phyloP scores from a whole-genome alignment of 53 echinoderm and acorn worm species.

The Holothuria leucospilota region DNA sequence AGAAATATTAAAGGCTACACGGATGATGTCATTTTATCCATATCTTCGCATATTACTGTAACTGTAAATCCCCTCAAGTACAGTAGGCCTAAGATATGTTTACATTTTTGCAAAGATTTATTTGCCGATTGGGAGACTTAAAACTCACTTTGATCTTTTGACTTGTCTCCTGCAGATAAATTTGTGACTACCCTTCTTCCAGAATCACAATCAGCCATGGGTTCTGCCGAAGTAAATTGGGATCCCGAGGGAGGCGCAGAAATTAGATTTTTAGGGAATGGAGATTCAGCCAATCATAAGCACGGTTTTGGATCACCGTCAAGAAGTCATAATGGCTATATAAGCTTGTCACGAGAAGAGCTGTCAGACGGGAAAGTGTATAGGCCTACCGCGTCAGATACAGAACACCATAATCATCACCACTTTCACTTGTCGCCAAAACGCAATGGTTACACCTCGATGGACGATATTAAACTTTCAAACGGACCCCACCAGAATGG shows the following conservation, averaged over 20 bases:
- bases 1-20: no score
- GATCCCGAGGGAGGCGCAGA: conserved; percentile 24
- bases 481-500: conserved; percentile 16
- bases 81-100: no score
- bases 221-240: conserved; percentile 23
- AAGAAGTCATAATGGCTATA: conserved; percentile 30
- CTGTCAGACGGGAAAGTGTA: conserved; percentile 2
- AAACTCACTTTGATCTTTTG: background rate
- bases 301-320: conserved; percentile 7
- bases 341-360: conserved; percentile 15
- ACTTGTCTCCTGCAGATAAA: background rate
- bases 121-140: no score
- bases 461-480: conserved; percentile 25
- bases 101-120: no score
- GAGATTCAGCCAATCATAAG: conserved; percentile 31
- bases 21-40: no score
- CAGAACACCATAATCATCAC: background rate
- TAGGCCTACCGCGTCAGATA: background rate
- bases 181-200: background rate
- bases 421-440: background rate
- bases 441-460: conserved; percentile 25
- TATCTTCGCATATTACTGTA: no score
- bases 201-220: background rate
- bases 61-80: no score
- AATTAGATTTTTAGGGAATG: conserved; percentile 3